Conservation (phyloP, 2,797 vertebrate species). For the Phalanger gymnotis region DNA sequence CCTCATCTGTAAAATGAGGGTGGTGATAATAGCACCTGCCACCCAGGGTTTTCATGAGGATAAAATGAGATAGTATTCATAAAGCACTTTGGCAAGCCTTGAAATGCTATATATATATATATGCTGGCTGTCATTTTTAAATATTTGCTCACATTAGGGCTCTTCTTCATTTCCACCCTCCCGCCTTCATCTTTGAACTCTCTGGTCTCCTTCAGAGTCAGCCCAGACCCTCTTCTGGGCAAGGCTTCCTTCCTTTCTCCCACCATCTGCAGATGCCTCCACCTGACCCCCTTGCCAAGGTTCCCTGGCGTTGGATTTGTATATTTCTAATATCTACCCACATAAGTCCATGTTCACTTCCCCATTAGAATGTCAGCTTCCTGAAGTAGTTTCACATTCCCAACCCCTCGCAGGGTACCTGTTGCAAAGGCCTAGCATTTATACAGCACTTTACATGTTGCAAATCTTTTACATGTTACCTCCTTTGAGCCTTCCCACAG, state of each 20-base stretch:
- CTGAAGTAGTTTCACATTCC: neutral
- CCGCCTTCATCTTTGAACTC: neutral
- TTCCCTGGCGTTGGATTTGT: no score
- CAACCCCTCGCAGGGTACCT: no score
- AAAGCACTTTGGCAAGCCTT: neutral
- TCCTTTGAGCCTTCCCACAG: neutral
- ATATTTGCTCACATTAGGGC: neutral
- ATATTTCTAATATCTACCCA: neutral
- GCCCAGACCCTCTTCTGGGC: neutral
- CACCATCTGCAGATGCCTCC: neutral
- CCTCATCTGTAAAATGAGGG: neutral
- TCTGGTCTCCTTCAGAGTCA: neutral
- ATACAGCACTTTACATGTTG: neutral
- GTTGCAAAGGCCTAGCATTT: neutral
- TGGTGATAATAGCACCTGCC: neutral
- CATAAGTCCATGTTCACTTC: neutral
- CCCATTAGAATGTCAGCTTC: neutral
- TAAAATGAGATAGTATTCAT: neutral
- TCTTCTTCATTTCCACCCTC: constrained; percentile 14
- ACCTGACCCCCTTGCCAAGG: rapidly evolving
- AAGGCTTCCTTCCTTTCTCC: neutral
- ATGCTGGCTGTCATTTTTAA: neutral
- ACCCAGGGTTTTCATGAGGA: neutral
- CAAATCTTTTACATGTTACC: neutral
- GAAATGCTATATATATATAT: neutral